Conservation (phyloP, 2,888 invertebrate species). For the Ophonus ardosiacus region DNA sequence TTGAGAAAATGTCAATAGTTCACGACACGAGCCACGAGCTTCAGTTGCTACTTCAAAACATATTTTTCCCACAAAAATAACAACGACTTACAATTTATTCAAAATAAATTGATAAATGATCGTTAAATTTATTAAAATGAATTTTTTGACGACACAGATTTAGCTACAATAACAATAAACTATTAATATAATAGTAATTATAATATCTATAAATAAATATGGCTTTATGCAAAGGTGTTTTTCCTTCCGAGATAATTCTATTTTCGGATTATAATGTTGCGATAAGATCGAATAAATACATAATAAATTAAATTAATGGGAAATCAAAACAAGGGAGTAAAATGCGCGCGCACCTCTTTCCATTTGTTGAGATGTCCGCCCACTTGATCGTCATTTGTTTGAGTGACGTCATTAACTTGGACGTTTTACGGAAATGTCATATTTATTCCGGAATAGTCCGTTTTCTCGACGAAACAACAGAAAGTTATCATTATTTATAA, state of each 20-base stretch:
- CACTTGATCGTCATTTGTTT: constrained; percentile 9
- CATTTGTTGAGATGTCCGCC: background rate
- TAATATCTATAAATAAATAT: background rate
- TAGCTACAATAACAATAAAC: too few relatives aligned
- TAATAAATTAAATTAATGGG: background rate
- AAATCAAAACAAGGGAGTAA: background rate
- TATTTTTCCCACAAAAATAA: too few relatives aligned
- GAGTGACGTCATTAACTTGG: constrained; percentile 9
- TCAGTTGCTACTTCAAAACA: background rate
- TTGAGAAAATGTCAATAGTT: constrained; percentile 3
- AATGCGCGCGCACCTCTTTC: constrained; percentile 5
- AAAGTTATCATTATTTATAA: background rate
- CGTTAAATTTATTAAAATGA: too few relatives aligned
- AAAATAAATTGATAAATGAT: too few relatives aligned
- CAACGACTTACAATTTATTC: too few relatives aligned
- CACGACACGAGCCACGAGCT: background rate
- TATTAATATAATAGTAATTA: background rate
- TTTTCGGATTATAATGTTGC: background rate
- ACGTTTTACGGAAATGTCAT: constrained; percentile 31
- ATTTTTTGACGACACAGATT: too few relatives aligned
- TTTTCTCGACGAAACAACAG: background rate
- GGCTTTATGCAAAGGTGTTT: background rate
- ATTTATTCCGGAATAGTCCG: background rate
- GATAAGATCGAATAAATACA: background rate
- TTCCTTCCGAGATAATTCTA: background rate